These are phyloP conservation scores for Novumbra hubbsi DNA, from an alignment of 2,797 vertebrate species.

Conservation along the genomic window DNA sequence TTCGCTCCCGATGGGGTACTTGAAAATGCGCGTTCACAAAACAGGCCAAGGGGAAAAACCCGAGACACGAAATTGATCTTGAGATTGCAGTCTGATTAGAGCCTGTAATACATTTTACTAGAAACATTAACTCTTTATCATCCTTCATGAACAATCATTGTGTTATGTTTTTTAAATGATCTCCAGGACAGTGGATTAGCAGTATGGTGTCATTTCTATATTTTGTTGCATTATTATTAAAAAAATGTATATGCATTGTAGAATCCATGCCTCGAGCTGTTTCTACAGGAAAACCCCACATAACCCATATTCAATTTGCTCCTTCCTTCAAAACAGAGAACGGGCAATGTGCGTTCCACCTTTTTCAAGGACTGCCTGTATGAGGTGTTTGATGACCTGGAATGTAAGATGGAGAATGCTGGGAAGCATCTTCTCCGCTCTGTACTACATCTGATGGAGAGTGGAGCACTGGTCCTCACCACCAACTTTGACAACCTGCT, in stretches of 20 bases:
- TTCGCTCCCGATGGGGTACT: no score
- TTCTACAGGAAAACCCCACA: not conserved
- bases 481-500: conserved; percentile 96
- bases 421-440: conserved; percentile 92
- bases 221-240: no score
- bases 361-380: conserved; percentile 98
- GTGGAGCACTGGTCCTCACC: conserved; percentile 89
- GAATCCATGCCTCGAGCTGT: not conserved
- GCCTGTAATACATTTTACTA: no score
- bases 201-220: no score
- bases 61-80: no score
- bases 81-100: no score
- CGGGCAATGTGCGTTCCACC: conserved; percentile 90
- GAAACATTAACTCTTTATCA: no score
- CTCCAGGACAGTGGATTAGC: no score
- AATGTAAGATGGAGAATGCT: conserved; percentile 93
- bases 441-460: conserved; percentile 92
- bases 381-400: conserved; percentile 93
- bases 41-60: no score
- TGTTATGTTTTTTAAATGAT: no score
- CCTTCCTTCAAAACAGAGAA: conserved; percentile 74
- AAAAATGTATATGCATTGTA: not conserved
- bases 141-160: no score
- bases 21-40: no score
- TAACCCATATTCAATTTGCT: not conserved